Conservation (phyloP, 2,888 invertebrate species). For the Melangyna quadrimaculata region DNA sequence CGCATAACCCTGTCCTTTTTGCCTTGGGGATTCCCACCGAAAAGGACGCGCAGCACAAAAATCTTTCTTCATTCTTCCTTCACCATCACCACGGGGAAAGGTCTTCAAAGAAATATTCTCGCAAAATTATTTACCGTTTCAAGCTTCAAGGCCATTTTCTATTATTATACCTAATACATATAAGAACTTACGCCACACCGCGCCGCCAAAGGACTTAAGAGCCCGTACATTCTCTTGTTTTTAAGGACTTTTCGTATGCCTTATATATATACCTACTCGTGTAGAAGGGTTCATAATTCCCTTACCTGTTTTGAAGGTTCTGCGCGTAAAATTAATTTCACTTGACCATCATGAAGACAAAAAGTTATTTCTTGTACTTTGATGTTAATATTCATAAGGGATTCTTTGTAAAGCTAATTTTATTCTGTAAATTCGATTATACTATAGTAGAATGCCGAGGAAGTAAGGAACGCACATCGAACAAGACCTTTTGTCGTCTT, state of each 20-base stretch:
- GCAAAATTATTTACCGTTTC: slow-evolving; percentile 58
- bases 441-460: background rate
- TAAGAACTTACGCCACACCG: background rate
- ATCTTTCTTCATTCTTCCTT: background rate
- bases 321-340: slow-evolving; percentile 66
- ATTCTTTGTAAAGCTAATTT: slow-evolving; percentile 63
- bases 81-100: background rate
- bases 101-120: slow-evolving; percentile 51
- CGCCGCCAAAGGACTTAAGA: slow-evolving; percentile 5
- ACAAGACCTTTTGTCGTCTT: background rate
- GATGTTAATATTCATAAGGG: slow-evolving; percentile 38
- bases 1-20: slow-evolving; percentile 14
- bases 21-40: background rate
- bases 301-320: slow-evolving; percentile 1
- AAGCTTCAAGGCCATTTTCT: slow-evolving; percentile 27
- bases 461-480: slow-evolving; percentile 5
- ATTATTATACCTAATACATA: slow-evolving; percentile 39
- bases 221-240: background rate
- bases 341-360: slow-evolving; percentile 59
- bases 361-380: slow-evolving; percentile 40
- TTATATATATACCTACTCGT: background rate
- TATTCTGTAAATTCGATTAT: slow-evolving; percentile 63
- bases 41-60: background rate
- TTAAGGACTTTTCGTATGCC: background rate
- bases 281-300: slow-evolving; percentile 18